Conservation (phyloP, 2,888 invertebrate species). For the Nesidiocoris tenuis region DNA sequence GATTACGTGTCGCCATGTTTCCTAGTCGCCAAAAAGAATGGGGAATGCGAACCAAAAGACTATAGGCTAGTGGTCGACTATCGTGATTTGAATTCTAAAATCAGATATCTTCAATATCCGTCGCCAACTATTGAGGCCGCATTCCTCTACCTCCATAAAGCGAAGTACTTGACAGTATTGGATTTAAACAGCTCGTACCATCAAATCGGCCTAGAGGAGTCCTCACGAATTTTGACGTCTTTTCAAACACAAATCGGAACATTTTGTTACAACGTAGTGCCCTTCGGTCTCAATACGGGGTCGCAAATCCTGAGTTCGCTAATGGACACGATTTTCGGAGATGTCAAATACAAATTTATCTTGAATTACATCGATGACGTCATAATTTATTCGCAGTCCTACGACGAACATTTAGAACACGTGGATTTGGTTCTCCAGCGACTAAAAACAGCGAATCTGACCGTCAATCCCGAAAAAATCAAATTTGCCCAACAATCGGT, state of each 20-base stretch:
- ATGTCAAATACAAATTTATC: slow-evolving; percentile 2
- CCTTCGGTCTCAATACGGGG: not conserved
- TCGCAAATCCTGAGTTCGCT: not conserved
- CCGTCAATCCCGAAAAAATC: not conserved
- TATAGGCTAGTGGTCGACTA: too few species aligned
- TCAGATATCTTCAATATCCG: too few species aligned
- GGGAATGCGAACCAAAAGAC: too few species aligned
- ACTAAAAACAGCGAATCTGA: not conserved
- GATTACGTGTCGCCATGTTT: too few species aligned
- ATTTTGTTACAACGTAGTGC: slow-evolving; percentile 2
- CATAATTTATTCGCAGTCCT: slow-evolving; percentile 8
- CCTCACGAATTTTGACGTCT: not conserved
- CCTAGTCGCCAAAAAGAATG: too few species aligned
- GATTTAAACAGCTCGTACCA: not conserved
- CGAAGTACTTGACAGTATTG: not conserved
- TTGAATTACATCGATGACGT: not conserved
- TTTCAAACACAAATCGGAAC: slow-evolving; percentile 20
- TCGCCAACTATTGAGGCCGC: too few species aligned
- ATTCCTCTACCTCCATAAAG: slow-evolving; percentile 2
- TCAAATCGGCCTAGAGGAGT: not conserved
- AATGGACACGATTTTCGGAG: not conserved
- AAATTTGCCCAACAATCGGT: not conserved
- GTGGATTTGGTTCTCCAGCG: not conserved
- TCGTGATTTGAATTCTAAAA: too few species aligned
- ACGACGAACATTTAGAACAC: not conserved